phyloP scores from a whole-genome alignment of 2,888 invertebrate genomes.

The Epicampocera succincta region DNA sequence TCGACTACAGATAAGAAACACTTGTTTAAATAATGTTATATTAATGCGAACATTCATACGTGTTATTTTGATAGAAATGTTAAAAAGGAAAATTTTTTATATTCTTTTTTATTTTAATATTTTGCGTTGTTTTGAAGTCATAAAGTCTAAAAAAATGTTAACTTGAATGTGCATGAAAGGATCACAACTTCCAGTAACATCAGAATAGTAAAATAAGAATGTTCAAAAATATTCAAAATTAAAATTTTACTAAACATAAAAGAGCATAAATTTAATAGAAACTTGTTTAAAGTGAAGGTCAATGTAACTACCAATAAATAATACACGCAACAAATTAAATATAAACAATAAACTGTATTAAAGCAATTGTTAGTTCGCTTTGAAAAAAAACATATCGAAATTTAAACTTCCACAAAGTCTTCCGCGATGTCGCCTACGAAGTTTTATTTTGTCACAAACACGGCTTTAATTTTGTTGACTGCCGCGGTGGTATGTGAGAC shows the following conservation, averaged over 20 bases:
- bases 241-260: constrained; percentile 9
- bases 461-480: constrained; percentile 69
- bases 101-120: background rate
- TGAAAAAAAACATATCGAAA: constrained; percentile 47
- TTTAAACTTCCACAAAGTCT: constrained; percentile 7
- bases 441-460: constrained; percentile 62
- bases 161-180: background rate
- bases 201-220: constrained; percentile 24
- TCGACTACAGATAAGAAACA: constrained; percentile 20
- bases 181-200: background rate
- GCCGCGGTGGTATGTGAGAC: constrained; percentile 73
- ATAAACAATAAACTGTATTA: constrained; percentile 31
- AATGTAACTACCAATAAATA: constrained; percentile 69
- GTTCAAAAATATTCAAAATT: constrained; percentile 44
- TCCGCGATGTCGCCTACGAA: constrained; percentile 56
- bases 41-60: background rate
- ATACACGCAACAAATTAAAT: constrained; percentile 24
- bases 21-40: constrained; percentile 20
- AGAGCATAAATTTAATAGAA: constrained; percentile 60
- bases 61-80: background rate
- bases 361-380: constrained; percentile 15
- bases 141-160: constrained; percentile 2
- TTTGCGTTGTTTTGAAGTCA: constrained; percentile 42
- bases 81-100: background rate
- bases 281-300: constrained; percentile 79